These are phyloP conservation scores for Oxytorus armatus DNA, from an alignment of 2,888 invertebrate genomes.

Conservation along the genomic window DNA sequence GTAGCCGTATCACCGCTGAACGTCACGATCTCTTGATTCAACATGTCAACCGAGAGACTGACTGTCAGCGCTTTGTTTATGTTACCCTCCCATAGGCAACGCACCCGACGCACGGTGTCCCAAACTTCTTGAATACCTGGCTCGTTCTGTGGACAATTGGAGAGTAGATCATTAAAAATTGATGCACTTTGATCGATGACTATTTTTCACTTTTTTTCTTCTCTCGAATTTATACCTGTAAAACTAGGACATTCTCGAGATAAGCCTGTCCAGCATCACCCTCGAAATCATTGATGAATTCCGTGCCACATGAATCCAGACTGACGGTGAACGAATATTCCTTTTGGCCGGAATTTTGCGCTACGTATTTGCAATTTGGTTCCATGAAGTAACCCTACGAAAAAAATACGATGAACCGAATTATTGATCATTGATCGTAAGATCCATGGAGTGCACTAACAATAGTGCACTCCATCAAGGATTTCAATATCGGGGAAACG, in stretches of 20 bases:
- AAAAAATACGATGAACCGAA: conserved; percentile 30
- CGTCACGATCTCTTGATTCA: conserved; percentile 92
- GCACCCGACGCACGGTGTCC: conserved; percentile 91
- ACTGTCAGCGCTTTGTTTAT: conserved; percentile 91
- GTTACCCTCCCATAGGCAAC: conserved; percentile 93
- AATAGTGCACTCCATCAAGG: not conserved
- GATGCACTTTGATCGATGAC: not conserved
- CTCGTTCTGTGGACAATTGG: conserved; percentile 87
- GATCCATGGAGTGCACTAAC: too few relatives aligned
- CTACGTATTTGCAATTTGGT: conserved; percentile 90
- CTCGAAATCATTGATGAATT: conserved; percentile 91
- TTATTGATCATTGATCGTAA: not conserved
- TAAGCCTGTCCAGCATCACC: conserved; percentile 91
- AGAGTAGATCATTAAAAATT: too few relatives aligned
- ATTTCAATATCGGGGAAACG: not conserved
- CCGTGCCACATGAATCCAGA: conserved; percentile 91
- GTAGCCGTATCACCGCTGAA: conserved; percentile 94
- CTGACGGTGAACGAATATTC: conserved; percentile 91
- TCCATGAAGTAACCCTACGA: conserved; percentile 88
- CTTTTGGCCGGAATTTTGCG: conserved; percentile 88
- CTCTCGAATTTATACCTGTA: conserved; percentile 81
- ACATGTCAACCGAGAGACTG: conserved; percentile 91
- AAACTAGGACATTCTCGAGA: conserved; percentile 91
- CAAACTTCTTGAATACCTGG: conserved; percentile 91
- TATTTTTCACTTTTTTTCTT: not conserved